These are phyloP conservation scores for Drosophila teissieri DNA, from an alignment of 1,140 invertebrate genomes.

Conservation along the genomic window DNA sequence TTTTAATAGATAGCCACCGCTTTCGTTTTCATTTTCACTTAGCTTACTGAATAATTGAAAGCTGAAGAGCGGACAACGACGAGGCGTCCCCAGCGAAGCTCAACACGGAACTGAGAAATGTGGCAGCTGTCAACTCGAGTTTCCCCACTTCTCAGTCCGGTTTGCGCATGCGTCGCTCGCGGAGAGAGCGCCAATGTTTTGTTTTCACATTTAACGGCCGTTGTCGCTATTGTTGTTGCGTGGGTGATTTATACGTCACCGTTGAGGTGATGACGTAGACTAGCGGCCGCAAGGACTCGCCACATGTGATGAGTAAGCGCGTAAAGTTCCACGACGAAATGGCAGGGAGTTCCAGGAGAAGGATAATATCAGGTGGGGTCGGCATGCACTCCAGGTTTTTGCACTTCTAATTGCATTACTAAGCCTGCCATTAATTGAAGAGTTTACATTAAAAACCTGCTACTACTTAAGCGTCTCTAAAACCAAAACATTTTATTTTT, in stretches of 20 bases:
- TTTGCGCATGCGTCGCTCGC: slow-evolving; percentile 31
- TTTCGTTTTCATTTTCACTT: slow-evolving; percentile 42
- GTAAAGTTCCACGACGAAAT: neutral
- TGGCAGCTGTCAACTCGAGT: slow-evolving; percentile 40
- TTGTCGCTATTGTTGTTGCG: slow-evolving; percentile 22
- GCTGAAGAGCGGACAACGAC: slow-evolving; percentile 28
- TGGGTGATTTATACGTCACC: slow-evolving; percentile 45
- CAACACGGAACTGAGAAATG: slow-evolving; percentile 56
- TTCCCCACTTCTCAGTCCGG: slow-evolving; percentile 4
- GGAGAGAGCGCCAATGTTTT: slow-evolving; percentile 46
- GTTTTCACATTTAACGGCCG: slow-evolving; percentile 56
- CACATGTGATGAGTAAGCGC: slow-evolving; percentile 32
- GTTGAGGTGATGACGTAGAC: slow-evolving; percentile 24
- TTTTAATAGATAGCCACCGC: slow-evolving; percentile 17
- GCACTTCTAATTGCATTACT: neutral
- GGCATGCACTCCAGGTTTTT: neutral
- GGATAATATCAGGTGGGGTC: slow-evolving; percentile 3
- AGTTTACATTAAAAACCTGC: neutral
- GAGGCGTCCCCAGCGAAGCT: slow-evolving; percentile 55
- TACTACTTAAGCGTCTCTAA: neutral
- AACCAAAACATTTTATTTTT: neutral
- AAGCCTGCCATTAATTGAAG: neutral
- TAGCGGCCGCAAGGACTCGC: slow-evolving; percentile 14
- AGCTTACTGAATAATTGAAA: slow-evolving; percentile 2
- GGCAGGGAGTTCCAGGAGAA: slow-evolving; percentile 12